Base-by-base conservation (phyloP, 2,888 invertebrate species). In the Zonitis immaculata region DNA sequence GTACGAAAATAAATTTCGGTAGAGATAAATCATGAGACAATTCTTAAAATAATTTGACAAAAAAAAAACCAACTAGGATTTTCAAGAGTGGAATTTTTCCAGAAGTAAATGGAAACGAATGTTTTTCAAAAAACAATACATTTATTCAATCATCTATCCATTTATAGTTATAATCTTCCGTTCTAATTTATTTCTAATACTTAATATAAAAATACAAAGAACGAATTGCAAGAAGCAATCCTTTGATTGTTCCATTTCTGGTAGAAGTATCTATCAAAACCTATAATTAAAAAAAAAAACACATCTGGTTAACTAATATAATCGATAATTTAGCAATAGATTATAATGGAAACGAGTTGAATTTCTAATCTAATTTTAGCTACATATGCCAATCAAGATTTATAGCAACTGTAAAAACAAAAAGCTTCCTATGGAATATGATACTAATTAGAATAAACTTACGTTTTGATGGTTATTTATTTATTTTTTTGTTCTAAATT, bases 201-300 rank as follows among this genome's bases (percentile, higher is more conserved):
- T 55, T 39, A n/a, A n/a, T 55, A 55, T 55, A 55, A 55, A 55
- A 55, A 55, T 55, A 55, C 51, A 55, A 55, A 54, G 30, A 32
- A 16, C n/a, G 39, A 39, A 39, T 39, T 39, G 39, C n/a, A n/a
- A 22, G 2, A 11, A 39, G 18, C 39, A 39, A 39, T n/a, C n/a
- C 39, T 39, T 20, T 20, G 18, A 39, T 35, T 39, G 16, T 35
- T 16, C 35, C 39, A 39, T 39, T n/a, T n/a, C n/a, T n/a, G n/a
- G n/a, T n/a, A n/a, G n/a, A n/a, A n/a, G n/a, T n/a, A n/a, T 35
- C 16, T 39, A 20, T 39, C 11, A 6, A 11, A 16, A 27, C 45
- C 45, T 45, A 28, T 9, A 44, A 44, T 39, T 9, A 3, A 11
- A 39, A 11, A 9, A 6, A 26, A 4, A 4, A 22, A 2, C n/a